Percentiles rank a stretch among this genome's conserved stretches.
Conservation (phyloP, 1,140 invertebrate genomes). For the Lepidurus couesii region DNA sequence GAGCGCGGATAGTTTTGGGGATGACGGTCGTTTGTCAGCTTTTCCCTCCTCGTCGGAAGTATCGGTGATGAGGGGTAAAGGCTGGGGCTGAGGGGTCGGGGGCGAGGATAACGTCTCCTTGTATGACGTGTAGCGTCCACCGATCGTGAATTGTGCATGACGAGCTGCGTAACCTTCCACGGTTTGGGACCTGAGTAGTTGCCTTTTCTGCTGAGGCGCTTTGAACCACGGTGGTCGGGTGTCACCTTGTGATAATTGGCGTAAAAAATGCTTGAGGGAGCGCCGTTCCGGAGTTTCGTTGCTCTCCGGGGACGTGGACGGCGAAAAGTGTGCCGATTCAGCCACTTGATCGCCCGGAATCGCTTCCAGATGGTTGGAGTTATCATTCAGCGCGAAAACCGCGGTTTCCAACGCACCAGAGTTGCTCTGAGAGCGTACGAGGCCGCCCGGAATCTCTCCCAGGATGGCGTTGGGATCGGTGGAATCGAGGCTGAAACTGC, state of each 20-base stretch:
- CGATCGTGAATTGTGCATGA: conserved; percentile 71
- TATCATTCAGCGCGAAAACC: background rate
- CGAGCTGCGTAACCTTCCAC: conserved; percentile 72
- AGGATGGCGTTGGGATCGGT: conserved; percentile 45
- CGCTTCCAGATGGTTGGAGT: background rate
- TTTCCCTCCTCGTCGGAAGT: background rate
- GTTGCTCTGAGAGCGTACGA: conserved; percentile 7
- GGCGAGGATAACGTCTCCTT: conserved; percentile 32
- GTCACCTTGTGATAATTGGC: conserved; percentile 57
- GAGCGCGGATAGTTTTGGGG: background rate
- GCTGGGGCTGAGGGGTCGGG: conserved; percentile 44
- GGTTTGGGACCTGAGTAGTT: conserved; percentile 67
- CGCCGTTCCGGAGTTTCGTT: conserved; percentile 76
- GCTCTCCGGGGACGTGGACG: conserved; percentile 57
- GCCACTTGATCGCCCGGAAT: background rate
- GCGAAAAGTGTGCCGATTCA: background rate
- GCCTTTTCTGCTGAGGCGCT: conserved; percentile 31
- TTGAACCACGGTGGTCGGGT: conserved; percentile 40
- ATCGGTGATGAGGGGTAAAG: conserved; percentile 34
- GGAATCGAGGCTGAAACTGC: conserved; percentile 68
- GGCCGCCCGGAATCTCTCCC: background rate
- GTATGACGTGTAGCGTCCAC: conserved; percentile 34
- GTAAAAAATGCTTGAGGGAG: conserved; percentile 76
- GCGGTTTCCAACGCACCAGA: background rate
- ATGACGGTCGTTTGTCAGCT: background rate